Conservation (phyloP, 2,797 vertebrate genomes). For the Hirundo rustica region DNA sequence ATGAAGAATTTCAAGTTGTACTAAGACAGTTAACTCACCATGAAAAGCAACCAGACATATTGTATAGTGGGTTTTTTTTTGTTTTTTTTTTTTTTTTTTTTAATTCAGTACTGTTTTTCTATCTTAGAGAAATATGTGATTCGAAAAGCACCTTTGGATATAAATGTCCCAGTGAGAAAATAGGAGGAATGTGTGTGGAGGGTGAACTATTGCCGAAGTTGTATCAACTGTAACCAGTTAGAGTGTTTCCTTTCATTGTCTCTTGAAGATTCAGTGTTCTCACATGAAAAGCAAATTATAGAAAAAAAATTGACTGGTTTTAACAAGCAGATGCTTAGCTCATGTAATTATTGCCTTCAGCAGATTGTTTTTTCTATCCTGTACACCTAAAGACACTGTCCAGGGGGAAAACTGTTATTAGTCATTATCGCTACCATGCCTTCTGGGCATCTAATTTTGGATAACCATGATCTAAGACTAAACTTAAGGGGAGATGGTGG, state of each 20-base stretch:
- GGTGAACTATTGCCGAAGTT: not conserved
- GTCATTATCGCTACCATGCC: not conserved
- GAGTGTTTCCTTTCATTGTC: not conserved
- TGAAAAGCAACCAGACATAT: not conserved
- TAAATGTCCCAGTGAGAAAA: not conserved
- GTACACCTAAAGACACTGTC: not conserved
- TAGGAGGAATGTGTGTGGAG: not conserved
- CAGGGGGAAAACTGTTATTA: not conserved
- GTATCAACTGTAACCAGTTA: not conserved
- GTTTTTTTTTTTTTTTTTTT: not conserved
- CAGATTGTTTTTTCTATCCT: not conserved
- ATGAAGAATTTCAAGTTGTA: not conserved
- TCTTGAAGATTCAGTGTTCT: not conserved
- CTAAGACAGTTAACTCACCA: not conserved
- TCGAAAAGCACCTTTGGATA: not conserved
- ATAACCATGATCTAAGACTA: not conserved
- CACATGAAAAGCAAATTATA: not conserved
- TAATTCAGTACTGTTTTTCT: not conserved
- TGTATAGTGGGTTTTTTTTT: not conserved
- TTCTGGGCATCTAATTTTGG: not conserved
- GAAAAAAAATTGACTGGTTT: not conserved
- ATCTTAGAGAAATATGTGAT: not conserved
- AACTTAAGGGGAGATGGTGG: not conserved
- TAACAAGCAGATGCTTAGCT: conserved; percentile 23
- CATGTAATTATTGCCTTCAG: not conserved